Evolutionary conservation across 2,888 invertebrate species (phyloP).

Genomic region (Eremobia ochroleuca): DNA sequence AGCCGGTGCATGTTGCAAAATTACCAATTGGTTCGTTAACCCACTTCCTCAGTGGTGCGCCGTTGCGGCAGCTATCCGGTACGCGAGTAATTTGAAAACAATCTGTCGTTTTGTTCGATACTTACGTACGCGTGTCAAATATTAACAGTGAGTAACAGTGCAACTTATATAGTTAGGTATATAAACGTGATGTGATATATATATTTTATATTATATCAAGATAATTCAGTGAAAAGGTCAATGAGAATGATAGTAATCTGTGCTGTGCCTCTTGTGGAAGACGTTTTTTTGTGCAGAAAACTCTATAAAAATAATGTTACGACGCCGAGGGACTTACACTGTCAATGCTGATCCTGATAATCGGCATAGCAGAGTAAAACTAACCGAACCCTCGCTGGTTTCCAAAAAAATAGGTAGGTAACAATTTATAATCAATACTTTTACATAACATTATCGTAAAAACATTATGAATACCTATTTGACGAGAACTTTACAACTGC

Average conservation of each 20-base stretch:
- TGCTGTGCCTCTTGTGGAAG: constrained; percentile 62
- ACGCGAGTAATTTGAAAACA: constrained; percentile 79
- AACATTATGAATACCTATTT: constrained; percentile 32
- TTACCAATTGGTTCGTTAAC: constrained; percentile 86
- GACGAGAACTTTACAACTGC: constrained; percentile 37
- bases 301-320: constrained; percentile 80
- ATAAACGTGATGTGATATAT: constrained; percentile 58
- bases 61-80: constrained; percentile 75
- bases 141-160: constrained; percentile 63
- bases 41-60: constrained; percentile 80
- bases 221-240: constrained; percentile 51
- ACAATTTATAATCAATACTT: constrained; percentile 34
- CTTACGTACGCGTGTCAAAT: constrained; percentile 64
- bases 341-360: constrained; percentile 83
- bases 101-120: constrained; percentile 68
- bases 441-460: constrained; percentile 33
- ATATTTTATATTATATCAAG: constrained; percentile 39
- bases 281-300: constrained; percentile 64
- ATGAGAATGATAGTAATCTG: constrained; percentile 68
- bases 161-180: constrained; percentile 51
- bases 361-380: constrained; percentile 75
- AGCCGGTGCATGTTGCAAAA: constrained; percentile 85
- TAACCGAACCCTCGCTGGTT: constrained; percentile 72
- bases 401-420: constrained; percentile 81
- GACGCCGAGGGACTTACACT: constrained; percentile 87